These are phyloP conservation scores for Clinocottus analis DNA, from an alignment of 2,113 vertebrate species.

Conservation along the genomic window DNA sequence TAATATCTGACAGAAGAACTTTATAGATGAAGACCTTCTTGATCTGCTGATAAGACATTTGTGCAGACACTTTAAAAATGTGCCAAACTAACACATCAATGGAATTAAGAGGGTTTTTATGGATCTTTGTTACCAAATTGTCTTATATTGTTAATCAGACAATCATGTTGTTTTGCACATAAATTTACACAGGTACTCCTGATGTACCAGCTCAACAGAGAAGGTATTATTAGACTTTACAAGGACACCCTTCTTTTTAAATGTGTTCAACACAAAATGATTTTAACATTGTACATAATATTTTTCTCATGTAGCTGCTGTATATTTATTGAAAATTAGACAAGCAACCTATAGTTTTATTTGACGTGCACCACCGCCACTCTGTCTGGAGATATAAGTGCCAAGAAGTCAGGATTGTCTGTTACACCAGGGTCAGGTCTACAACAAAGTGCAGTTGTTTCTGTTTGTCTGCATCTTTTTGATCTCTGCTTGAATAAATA, in stretches of 20 bases:
- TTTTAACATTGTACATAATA: conserved; percentile 34
- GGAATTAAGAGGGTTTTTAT: conserved; percentile 15
- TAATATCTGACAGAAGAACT: conserved; percentile 46
- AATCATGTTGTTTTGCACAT: conserved; percentile 73
- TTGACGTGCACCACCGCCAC: not conserved
- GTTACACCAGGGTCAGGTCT: conserved; percentile 7
- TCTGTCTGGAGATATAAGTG: conserved; percentile 37
- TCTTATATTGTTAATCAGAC: conserved; percentile 53
- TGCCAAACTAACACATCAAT: conserved; percentile 30
- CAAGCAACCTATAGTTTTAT: not conserved
- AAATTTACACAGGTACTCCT: conserved; percentile 34
- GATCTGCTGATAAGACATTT: conserved; percentile 21
- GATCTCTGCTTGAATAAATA: not conserved
- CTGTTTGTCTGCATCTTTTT: conserved; percentile 15
- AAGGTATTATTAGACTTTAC: conserved; percentile 16
- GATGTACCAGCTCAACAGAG: conserved; percentile 10
- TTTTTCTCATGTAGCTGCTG: conserved; percentile 46
- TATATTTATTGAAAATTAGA: conserved; percentile 75
- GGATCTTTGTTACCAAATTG: conserved; percentile 50
- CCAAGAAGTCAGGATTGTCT: conserved; percentile 31
- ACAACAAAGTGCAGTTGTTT: conserved; percentile 43
- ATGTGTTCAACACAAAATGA: conserved; percentile 10
- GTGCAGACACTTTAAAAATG: conserved; percentile 46
- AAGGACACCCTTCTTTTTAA: conserved; percentile 4
- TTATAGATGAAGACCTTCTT: conserved; percentile 43